phyloP scores from a whole-genome alignment of 2,113 vertebrate species.

The Saguinus midas region DNA sequence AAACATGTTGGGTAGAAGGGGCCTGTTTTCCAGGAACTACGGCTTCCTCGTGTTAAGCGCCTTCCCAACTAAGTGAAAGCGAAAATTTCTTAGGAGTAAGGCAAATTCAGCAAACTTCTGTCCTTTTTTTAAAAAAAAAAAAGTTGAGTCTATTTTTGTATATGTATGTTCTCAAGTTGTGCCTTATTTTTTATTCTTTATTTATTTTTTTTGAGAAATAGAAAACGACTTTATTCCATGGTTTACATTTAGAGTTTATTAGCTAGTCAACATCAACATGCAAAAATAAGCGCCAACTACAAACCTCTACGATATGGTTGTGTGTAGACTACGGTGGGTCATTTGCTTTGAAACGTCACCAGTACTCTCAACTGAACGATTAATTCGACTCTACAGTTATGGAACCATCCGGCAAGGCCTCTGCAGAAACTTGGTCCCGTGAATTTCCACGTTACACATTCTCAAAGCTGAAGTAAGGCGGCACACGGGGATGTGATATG shows the following conservation, averaged over 20 bases:
- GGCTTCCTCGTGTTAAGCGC: not conserved
- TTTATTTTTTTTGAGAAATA: conserved; percentile 73
- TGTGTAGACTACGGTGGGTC: conserved; percentile 82
- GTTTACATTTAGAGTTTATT: conserved; percentile 92
- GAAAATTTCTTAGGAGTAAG: not conserved
- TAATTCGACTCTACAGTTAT: conserved; percentile 80
- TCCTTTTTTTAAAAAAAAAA: not conserved
- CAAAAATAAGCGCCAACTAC: conserved; percentile 91
- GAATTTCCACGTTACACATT: conserved; percentile 86
- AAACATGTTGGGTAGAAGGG: not conserved
- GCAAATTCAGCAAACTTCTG: not conserved
- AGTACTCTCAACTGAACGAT: conserved; percentile 74
- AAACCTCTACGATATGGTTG: conserved; percentile 86
- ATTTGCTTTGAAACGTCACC: conserved; percentile 70
- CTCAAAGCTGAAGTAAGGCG: conserved; percentile 88
- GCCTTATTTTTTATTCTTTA: no score
- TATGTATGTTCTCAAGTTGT: not conserved
- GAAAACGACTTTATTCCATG: conserved; percentile 86
- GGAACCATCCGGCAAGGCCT: conserved; percentile 83
- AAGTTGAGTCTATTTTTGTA: not conserved
- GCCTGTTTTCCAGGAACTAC: not conserved
- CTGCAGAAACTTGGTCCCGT: conserved; percentile 82
- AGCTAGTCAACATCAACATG: conserved; percentile 94
- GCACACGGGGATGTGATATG: conserved; percentile 82
- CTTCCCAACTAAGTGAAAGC: not conserved